phyloP scores from a whole-genome alignment of 2,888 invertebrate genomes.

The Tethea ocularis region DNA sequence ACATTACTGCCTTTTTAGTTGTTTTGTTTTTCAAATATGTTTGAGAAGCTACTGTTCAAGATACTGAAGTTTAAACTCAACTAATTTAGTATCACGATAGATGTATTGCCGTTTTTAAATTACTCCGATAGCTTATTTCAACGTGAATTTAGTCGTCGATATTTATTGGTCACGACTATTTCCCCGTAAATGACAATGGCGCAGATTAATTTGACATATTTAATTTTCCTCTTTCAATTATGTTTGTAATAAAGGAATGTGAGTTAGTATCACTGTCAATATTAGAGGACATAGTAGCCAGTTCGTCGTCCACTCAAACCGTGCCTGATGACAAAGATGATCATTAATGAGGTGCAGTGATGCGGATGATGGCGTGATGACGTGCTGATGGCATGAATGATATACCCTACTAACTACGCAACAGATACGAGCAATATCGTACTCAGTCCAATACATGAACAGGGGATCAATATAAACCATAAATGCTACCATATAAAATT shows the following conservation, averaged over 20 bases:
- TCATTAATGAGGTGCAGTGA: slow-evolving; percentile 73
- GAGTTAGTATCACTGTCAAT: too few relatives aligned
- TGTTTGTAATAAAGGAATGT: too few relatives aligned
- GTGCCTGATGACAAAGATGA: slow-evolving; percentile 72
- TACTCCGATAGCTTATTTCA: too few relatives aligned
- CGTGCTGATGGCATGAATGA: slow-evolving; percentile 37
- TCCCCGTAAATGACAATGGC: too few relatives aligned
- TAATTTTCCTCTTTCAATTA: too few relatives aligned
- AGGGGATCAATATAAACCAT: slow-evolving; percentile 23
- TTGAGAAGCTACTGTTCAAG: background rate
- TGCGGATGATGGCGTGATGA: slow-evolving; percentile 76
- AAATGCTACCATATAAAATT: slow-evolving; percentile 12
- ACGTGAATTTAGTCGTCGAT: too few relatives aligned
- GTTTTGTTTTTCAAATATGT: background rate
- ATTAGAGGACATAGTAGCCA: slow-evolving; percentile 42
- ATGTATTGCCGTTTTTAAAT: too few relatives aligned
- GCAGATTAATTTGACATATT: too few relatives aligned
- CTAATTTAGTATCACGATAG: too few relatives aligned
- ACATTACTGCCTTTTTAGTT: background rate
- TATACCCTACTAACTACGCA: slow-evolving; percentile 61
- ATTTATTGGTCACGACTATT: too few relatives aligned
- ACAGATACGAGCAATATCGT: slow-evolving; percentile 58
- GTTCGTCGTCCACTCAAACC: slow-evolving; percentile 75
- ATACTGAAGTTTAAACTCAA: too few relatives aligned
- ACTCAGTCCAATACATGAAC: slow-evolving; percentile 60